A percentile compares a stretch with the other conserved stretches of the same genome.
phyloP scores from a whole-genome alignment of 2,113 vertebrate species.

The Istiophorus platypterus region DNA sequence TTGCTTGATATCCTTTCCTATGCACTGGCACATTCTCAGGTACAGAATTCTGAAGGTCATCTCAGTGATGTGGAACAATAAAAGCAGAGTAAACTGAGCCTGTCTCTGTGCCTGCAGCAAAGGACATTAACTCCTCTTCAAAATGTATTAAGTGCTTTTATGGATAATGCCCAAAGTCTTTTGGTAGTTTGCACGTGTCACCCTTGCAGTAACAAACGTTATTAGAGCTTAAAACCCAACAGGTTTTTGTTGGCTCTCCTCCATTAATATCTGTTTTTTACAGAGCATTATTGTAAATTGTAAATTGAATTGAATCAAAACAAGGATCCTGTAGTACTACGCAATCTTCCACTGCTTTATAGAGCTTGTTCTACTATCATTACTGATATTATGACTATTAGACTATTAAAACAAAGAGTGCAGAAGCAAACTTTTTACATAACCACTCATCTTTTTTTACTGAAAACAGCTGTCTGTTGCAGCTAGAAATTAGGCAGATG shows the following conservation, averaged over 20 bases:
- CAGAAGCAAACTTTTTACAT: not conserved
- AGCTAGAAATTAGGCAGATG: not conserved
- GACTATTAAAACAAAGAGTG: not conserved
- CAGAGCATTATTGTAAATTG: constrained; percentile 17
- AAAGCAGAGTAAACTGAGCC: constrained; percentile 29
- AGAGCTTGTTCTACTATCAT: not conserved
- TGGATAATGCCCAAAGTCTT: constrained; percentile 15
- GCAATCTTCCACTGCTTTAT: not conserved
- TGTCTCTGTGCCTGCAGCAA: constrained; percentile 5
- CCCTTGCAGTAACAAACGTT: constrained; percentile 31
- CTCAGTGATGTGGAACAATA: constrained; percentile 21
- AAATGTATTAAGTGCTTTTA: constrained; percentile 43
- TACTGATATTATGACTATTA: not conserved
- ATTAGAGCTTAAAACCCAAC: constrained; percentile 34
- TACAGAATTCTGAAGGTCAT: constrained; percentile 49
- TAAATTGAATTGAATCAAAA: constrained; percentile 23
- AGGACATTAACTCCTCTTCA: constrained; percentile 31
- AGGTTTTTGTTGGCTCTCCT: constrained; percentile 38
- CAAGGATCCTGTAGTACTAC: not conserved
- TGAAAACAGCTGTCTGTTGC: not conserved
- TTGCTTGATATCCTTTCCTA: constrained; percentile 41
- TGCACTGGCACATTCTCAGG: constrained; percentile 25
- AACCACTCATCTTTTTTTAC: not conserved
- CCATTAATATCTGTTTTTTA: constrained; percentile 26
- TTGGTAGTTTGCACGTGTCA: constrained; percentile 29